These are phyloP conservation scores for Hemibagrus wyckioides DNA, from an alignment of 2,113 vertebrate genomes.

Conservation along the genomic window DNA sequence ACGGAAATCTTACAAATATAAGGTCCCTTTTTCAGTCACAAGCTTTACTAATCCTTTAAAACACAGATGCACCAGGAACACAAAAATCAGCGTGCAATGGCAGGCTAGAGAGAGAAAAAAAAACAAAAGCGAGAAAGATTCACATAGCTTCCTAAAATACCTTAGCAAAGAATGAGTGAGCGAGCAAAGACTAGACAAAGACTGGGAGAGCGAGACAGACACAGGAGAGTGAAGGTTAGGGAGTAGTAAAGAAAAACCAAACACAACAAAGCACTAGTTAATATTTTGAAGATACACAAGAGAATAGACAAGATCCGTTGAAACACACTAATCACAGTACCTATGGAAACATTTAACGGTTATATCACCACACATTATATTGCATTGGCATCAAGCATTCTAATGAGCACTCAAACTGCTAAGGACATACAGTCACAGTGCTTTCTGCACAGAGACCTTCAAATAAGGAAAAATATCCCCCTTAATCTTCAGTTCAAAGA, in stretches of 20 bases:
- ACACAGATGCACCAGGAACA: conserved; percentile 25
- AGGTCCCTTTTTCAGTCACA: conserved; percentile 66
- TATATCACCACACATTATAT: conserved; percentile 15
- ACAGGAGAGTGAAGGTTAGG: conserved; percentile 28
- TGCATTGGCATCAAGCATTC: background rate
- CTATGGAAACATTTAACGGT: conserved; percentile 7
- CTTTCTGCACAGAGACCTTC: background rate
- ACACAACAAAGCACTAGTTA: conserved; percentile 42
- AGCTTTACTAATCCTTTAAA: conserved; percentile 70
- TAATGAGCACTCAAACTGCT: background rate
- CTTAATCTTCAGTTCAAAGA: background rate
- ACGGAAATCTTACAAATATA: conserved; percentile 56
- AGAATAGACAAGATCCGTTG: background rate
- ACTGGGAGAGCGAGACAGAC: conserved; percentile 16
- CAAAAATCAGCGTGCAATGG: background rate
- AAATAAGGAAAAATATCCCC: conserved; percentile 6
- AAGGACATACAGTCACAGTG: background rate
- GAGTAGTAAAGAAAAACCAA: conserved; percentile 17
- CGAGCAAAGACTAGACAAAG: background rate
- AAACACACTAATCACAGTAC: background rate
- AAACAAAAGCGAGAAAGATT: background rate
- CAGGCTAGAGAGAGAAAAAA: conserved; percentile 19
- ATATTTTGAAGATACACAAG: conserved; percentile 37
- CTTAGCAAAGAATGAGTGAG: background rate
- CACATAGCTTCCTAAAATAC: conserved; percentile 22